phyloP scores from a whole-genome alignment of 2,888 invertebrate species.

The Idaea aversata region DNA sequence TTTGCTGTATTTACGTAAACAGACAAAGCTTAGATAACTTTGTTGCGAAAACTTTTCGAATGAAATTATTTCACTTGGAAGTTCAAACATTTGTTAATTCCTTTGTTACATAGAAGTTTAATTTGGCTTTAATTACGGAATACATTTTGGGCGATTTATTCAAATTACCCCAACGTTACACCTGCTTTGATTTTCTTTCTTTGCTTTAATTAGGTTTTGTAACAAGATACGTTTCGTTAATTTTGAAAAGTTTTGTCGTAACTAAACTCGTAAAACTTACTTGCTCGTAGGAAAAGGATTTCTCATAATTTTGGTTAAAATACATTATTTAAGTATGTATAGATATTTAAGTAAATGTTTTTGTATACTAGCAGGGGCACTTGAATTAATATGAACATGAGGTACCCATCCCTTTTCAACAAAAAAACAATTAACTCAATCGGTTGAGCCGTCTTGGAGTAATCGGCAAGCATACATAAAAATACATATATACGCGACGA shows the following conservation, averaged over 20 bases:
- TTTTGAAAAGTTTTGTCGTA: not conserved
- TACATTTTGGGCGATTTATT: not conserved
- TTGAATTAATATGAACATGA: too few relatives aligned
- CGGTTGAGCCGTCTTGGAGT: too few relatives aligned
- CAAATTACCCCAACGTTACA: not conserved
- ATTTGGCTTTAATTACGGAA: slow-evolving; percentile 1
- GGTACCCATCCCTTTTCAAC: too few relatives aligned
- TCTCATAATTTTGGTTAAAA: not conserved
- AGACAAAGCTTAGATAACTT: slow-evolving; percentile 29
- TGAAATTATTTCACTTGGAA: slow-evolving; percentile 15
- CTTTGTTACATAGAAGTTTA: slow-evolving; percentile 7
- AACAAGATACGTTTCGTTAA: not conserved
- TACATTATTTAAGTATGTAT: not conserved
- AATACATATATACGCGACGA: too few relatives aligned
- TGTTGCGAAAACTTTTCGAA: slow-evolving; percentile 26
- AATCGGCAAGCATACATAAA: too few relatives aligned
- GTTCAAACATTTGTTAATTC: slow-evolving; percentile 11
- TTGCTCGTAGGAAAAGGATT: not conserved
- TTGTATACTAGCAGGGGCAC: too few relatives aligned
- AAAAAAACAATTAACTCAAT: too few relatives aligned
- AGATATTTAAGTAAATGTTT: too few relatives aligned
- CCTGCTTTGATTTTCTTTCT: slow-evolving; percentile 1
- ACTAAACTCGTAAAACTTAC: too few relatives aligned
- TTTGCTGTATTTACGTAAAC: slow-evolving; percentile 26
- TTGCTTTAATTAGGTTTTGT: slow-evolving; percentile 1